These are phyloP conservation scores for Drosophila repleta DNA, from an alignment of 1,140 invertebrate genomes.

Conservation along the genomic window DNA sequence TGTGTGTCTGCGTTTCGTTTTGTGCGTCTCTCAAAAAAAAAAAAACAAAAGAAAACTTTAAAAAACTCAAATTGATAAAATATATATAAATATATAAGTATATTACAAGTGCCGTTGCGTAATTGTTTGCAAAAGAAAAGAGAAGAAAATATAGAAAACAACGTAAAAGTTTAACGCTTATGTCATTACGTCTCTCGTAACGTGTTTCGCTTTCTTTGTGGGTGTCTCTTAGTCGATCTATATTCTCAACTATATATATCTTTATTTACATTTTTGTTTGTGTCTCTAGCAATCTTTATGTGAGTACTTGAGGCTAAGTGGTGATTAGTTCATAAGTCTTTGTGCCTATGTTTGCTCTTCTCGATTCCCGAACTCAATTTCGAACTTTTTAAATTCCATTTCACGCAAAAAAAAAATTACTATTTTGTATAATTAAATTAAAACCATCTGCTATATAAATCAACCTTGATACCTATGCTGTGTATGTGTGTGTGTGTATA, in stretches of 20 bases:
- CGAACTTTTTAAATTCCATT: slow-evolving; percentile 9
- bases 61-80: slow-evolving; percentile 4
- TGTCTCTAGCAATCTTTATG: slow-evolving; percentile 50
- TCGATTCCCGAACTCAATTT: background rate
- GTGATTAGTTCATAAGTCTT: slow-evolving; percentile 47
- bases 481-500: slow-evolving; percentile 38
- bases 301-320: slow-evolving; percentile 43
- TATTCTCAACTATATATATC: slow-evolving; percentile 11
- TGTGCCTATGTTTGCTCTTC: slow-evolving; percentile 12
- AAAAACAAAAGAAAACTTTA: slow-evolving; percentile 8
- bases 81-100: slow-evolving; percentile 8
- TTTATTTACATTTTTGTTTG: slow-evolving; percentile 31
- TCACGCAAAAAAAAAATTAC: background rate
- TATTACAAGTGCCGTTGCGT: slow-evolving; percentile 59
- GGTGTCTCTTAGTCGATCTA: slow-evolving; percentile 44
- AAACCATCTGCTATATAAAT: slow-evolving; percentile 56
- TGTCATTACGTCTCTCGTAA: slow-evolving; percentile 76
- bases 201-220: slow-evolving; percentile 72
- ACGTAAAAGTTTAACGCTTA: slow-evolving; percentile 63
- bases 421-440: slow-evolving; percentile 35
- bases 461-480: slow-evolving; percentile 43
- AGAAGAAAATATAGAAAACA: slow-evolving; percentile 1
- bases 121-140: slow-evolving; percentile 42
- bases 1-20: slow-evolving; percentile 68
- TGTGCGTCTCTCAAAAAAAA: slow-evolving; percentile 52